Evolutionary conservation across 2,113 vertebrate species (phyloP), one percentile per base, ranked within the genome.

Genomic region (Neoarius graeffei): DNA sequence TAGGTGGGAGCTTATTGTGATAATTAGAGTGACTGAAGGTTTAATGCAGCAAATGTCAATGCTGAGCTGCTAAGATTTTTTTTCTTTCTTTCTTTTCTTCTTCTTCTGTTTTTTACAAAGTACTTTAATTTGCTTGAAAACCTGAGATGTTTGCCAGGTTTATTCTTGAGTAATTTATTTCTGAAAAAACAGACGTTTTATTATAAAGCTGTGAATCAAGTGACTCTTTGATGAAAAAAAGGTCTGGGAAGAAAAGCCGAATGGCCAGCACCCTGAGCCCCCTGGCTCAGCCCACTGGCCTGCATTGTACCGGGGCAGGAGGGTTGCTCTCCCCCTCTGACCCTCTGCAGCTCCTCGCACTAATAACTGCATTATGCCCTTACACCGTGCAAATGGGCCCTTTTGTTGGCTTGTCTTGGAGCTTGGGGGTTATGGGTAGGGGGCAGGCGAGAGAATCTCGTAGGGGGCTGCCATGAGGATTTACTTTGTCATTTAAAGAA

Each of bases 331-430:
- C 86, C 88, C 91, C 88, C 90, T 90, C 86, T 88, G 89, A 89
- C 89, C 91, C 91, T 87, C 87, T 81, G 82, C 85, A 89, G 81
- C 83, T 89, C 91, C 83, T 79, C 91, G 89, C 90, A 90, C 91
- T 92, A 92, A 92, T 92, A 92, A 92, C 89, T 90, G 91, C 89
- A 92, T 92, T 92, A 91, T 91, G 88, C 84, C 87, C 89, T 90
- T 88, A 90, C 91, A 92, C 90, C 84, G 88, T 92, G 89, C 91
- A 92, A 92, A 92, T 91, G 89, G 90, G 85, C 83, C 85, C 90
- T 90, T 92, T 92, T 92, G 91, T 92, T 90, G 81, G 50, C 66
- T 76, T 87, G 87, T 87, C 86, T 87, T 82, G 85, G 79, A 87
- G 87, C 88, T 88, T 83, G 69, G 89, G 86, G 91, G 90, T 77